These are phyloP conservation scores for Tetramorium alpestre DNA, from an alignment of 1,140 invertebrate genomes.

Conservation along the genomic window DNA sequence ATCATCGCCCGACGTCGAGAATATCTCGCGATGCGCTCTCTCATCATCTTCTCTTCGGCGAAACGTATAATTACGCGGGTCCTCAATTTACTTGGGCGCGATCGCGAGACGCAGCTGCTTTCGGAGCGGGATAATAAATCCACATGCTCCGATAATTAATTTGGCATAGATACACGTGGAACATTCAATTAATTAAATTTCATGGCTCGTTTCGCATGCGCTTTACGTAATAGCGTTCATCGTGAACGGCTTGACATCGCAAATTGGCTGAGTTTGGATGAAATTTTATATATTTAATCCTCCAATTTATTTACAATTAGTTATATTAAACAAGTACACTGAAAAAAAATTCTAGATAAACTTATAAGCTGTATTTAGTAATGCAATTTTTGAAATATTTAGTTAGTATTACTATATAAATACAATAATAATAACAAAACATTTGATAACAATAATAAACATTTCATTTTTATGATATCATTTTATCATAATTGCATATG, in stretches of 20 bases:
- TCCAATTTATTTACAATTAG: background rate
- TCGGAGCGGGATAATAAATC: constrained; percentile 27
- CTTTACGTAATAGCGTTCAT: background rate
- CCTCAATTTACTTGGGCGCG: constrained; percentile 31
- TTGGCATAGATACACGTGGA: constrained; percentile 9
- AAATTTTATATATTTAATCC: background rate
- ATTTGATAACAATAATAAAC: no score
- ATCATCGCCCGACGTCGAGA: background rate
- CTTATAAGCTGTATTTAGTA: no score
- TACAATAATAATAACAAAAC: no score
- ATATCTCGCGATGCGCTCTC: background rate
- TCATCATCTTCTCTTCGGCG: constrained; percentile 8
- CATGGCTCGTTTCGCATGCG: background rate
- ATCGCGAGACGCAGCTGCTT: constrained; percentile 32
- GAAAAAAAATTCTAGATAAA: no score
- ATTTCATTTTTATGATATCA: no score
- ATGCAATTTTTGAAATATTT: no score
- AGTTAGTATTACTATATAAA: no score
- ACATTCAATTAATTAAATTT: constrained; percentile 48
- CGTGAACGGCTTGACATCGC: background rate
- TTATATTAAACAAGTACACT: background rate
- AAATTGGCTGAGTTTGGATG: no score
- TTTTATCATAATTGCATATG: no score
- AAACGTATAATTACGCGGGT: constrained; percentile 42
- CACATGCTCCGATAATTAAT: constrained; percentile 37